Evolutionary conservation across 2,113 vertebrate species (phyloP).

Genomic region (zebrafish (Danio rerio)): GRCz12tu NC_133196.1:14963001-14963500

Average conservation of each 20-base stretch:
- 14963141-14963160: no score
- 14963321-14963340: no score
- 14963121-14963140: conserved; percentile 20
- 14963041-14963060: conserved; percentile 54
- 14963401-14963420: no score
- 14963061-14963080: conserved; percentile 7
- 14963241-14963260: background rate
- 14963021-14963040: conserved; percentile 23
- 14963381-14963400: no score
- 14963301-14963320: no score
- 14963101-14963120: conserved; percentile 16
- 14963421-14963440: no score
- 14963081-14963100: background rate
- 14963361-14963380: no score
- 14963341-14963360: no score
- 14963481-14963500: no score
- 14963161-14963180: background rate
- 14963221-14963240: background rate
- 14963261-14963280: background rate
- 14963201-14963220: background rate
- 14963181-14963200: conserved; percentile 36
- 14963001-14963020: background rate
- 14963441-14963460: no score
- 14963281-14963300: background rate
- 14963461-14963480: no score